Base-by-base conservation (phyloP, 1,140 invertebrate species). In the Hermetia illucens region DNA sequence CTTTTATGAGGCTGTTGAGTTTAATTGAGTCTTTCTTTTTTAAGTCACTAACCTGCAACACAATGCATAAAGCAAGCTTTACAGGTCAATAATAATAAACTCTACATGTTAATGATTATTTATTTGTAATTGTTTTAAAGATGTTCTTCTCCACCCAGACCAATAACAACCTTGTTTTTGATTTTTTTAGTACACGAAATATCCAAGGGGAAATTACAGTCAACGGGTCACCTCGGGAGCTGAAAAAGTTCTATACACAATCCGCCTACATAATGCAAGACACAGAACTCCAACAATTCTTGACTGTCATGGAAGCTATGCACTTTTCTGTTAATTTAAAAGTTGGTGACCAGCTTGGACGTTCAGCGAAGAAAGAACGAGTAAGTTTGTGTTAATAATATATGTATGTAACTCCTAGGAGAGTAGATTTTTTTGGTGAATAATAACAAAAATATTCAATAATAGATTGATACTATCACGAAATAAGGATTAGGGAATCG, bases 241-340 rank as follows among this genome's bases (percentile, higher is more conserved):
- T 70, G 19, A 69, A 77, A 30, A 71, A 76, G 40, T 94, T 92
- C 55, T 70, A 86, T 22, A 75, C 82, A 50, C 72, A 82, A 45
- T 86, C 86, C 0, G 87, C 84, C 39, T 95, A 93, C 53, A 92
- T 94, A 40, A 84, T 88, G 63, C 90, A 94, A 60, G 79, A 93
- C 47, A 86, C 92, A 50, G 71, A 79, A 47, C 64, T 95, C 5
- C 78, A 90, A 40, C 75, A 82, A 1, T 69, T 84, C 46, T 68
- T 95, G 2, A 86, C 83, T 1, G 85, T 92, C 1, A 64, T 75
- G 21, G 90, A 96, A 63, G 78, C 85, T 3, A 85, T 95, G 72
- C 68, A 72, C 40, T 75, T 87, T 36, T 85, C 89, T 3, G 84
- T 86, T 0, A 82, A 92, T 54, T 69, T 96, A 0, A 94, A 94